Evolutionary conservation across 2,888 invertebrate genomes (phyloP), one percentile per base, ranked within the genome.

Genomic region (Protodeltote pygarga): DNA sequence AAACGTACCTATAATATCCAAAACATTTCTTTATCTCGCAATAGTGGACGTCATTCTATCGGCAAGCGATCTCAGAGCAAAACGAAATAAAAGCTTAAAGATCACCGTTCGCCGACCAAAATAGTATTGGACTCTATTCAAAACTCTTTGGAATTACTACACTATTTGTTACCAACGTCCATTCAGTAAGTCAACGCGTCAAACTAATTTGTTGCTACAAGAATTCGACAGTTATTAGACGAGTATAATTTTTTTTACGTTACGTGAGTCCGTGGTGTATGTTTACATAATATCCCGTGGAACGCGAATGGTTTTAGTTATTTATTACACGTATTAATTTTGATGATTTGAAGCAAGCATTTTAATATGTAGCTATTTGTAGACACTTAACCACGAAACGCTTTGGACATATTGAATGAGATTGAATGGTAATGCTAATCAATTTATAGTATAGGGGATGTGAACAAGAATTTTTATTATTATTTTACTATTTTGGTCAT

Each of bases 51-150:
- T 54, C 54, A 78, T 82, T 85, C 81, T 78, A 79, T 81, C 76
- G 67, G 71, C 67, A 67, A 75, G 73, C 77, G 65, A 79, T 77
- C 75, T 73, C 70, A 42, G 61, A 79, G 73, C 77, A 86, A 89
- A 88, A 86, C 74, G 76, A 85, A 83, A 83, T 74, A 85, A 85
- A 81, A 80, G 76, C 71, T 64, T 52, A 83, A 81, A 86, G 87
- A 89, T 89, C 90, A 87, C 75, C 77, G 81, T 84, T 83, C 83
- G 73, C 75, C 62, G 84, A 87, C 90, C 75, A 69, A 89, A 92
- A 92, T 92, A 92, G 88, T 82, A 53, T 90, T 92, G 92, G 92
- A 91, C 86, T 82, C 83, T 83, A 91, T 89, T 91, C 92, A 92
- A 92, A 89, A 90, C 89, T 89, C 85, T 85, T 87, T 67, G 89